Evolutionary conservation across 2,113 vertebrate genomes (phyloP).

Genomic region (Labeo rohita): DNA sequence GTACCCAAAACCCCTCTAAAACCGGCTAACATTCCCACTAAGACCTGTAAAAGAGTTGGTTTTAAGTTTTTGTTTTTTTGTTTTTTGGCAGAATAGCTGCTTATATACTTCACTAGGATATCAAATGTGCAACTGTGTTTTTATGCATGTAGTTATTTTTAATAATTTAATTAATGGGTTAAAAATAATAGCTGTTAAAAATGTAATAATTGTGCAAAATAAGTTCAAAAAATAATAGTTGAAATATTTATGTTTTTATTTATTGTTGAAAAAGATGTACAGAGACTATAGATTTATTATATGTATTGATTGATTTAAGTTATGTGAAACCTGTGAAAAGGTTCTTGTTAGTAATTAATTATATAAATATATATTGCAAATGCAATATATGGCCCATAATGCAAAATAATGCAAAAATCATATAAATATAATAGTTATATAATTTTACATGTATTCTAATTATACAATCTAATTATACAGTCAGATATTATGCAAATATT

Average conservation of each 20-base stretch:
- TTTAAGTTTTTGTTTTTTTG: not conserved
- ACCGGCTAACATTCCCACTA: not conserved
- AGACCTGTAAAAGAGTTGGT: not conserved
- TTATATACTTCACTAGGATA: not conserved
- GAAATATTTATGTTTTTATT: no score
- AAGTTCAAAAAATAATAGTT: no score
- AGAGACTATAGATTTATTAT: not conserved
- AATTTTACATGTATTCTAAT: no score
- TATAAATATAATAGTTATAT: no score
- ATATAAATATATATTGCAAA: not conserved
- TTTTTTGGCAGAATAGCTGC: not conserved
- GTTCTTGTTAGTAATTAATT: not conserved
- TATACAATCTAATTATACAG: no score
- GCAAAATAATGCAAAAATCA: no score
- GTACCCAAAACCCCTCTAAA: not conserved
- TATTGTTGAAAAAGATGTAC: no score
- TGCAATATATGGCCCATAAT: no score
- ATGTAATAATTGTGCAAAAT: no score
- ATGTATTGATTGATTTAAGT: no score
- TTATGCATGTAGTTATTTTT: not conserved
- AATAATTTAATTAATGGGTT: not conserved
- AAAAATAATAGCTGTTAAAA: not conserved
- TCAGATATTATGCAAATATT: no score
- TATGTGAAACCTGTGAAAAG: no score
- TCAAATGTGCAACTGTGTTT: not conserved